phyloP scores from a whole-genome alignment of 1,140 invertebrate genomes.

The Caenorhabditis latens region DNA sequence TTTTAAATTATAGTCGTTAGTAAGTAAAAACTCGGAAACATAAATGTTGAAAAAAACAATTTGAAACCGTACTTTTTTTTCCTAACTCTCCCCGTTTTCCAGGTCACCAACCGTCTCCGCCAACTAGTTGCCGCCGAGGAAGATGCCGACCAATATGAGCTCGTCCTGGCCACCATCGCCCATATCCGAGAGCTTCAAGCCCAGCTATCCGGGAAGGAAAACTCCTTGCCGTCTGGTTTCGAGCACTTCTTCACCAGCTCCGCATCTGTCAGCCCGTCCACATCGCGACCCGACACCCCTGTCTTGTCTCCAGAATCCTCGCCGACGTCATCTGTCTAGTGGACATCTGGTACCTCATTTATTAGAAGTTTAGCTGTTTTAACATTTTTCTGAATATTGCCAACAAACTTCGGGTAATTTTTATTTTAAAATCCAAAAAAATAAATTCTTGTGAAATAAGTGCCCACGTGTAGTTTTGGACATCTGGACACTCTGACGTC shows the following conservation, averaged over 20 bases:
- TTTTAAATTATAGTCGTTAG: no score
- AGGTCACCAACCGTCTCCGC: constrained; percentile 40
- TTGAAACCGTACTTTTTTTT: not conserved
- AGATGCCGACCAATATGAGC: constrained; percentile 20
- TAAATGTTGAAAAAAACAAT: no score
- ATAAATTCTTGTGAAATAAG: no score
- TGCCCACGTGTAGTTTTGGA: no score
- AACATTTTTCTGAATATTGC: not conserved
- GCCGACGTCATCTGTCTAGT: constrained; percentile 15
- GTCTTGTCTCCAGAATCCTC: not conserved
- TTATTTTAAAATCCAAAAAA: no score
- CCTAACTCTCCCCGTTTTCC: not conserved
- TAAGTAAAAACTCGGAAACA: no score
- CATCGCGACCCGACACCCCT: not conserved
- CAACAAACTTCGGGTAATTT: no score
- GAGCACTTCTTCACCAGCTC: constrained; percentile 18
- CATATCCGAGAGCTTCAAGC: constrained; percentile 45
- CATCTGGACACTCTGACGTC: no score
- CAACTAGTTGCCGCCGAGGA: constrained; percentile 38
- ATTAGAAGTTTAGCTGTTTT: not conserved
- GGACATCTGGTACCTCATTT: not conserved
- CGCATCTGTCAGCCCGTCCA: not conserved
- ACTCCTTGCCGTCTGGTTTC: not conserved
- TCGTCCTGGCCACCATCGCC: constrained; percentile 38
- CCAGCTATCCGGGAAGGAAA: constrained; percentile 20